Conservation (phyloP, 35 echinoderm and acorn worm species). For the Heliocidaris tuberculata region DNA sequence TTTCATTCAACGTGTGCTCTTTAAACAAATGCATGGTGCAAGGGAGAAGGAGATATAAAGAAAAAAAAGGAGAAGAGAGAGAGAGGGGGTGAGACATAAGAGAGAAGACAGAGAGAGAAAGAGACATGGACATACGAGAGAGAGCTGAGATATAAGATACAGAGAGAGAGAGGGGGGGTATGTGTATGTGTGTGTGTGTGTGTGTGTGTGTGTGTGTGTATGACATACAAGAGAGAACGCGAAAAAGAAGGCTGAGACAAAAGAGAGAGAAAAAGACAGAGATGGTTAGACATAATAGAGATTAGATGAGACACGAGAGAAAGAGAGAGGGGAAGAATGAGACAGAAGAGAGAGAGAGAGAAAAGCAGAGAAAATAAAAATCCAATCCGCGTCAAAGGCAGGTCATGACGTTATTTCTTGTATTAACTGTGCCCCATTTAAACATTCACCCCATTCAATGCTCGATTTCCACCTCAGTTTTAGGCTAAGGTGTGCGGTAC, state of each 20-base stretch:
- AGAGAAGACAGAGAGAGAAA: background rate
- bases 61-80: background rate
- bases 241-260: too few species aligned
- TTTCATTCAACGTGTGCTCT: conserved; percentile 16
- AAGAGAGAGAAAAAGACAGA: too few species aligned
- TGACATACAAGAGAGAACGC: too few species aligned
- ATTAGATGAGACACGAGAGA: too few species aligned
- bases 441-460: background rate
- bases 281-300: too few species aligned
- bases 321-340: too few species aligned
- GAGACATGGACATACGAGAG: background rate
- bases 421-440: background rate
- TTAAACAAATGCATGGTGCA: background rate
- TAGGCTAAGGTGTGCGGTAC: background rate
- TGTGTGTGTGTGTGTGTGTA: too few species aligned
- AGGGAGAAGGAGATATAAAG: background rate
- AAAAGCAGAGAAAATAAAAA: too few species aligned
- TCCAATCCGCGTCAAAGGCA: too few species aligned
- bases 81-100: background rate
- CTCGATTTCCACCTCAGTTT: background rate
- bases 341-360: too few species aligned
- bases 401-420: too few species aligned
- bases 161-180: background rate
- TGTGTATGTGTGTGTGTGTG: too few species aligned
- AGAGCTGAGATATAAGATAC: background rate